Base-by-base conservation (phyloP, 2,113 vertebrate species). In the Geothlypis trichas region DNA sequence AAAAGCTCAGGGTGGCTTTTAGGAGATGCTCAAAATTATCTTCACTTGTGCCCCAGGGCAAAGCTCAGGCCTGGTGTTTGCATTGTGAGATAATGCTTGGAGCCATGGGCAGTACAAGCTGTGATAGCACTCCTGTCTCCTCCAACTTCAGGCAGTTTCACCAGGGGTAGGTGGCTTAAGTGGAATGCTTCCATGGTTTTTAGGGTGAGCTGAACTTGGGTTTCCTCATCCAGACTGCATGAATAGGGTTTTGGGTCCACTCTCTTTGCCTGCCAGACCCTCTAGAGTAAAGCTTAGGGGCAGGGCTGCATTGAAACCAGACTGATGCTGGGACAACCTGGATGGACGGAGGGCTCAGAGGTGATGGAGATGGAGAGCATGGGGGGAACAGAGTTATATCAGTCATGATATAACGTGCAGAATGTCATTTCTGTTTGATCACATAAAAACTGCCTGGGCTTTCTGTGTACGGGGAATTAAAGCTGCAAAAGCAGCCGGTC, bases 11-110 rank as follows among this genome's bases (percentile, higher is more conserved):
- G 35, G 8, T 77, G 37, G 11, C 12, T 93, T 39, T 58, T 88
- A 39, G 33, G n/a, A 93, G 65, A 67, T 41, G 15, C 18, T 83
- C 27, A 51, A 33, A 93, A 74, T 61, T 66, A 20, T 47, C 22
- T 67, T 80, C 19, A n/a, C 5, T 89, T 89, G 21, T 79, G 58
- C 46, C 17, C 9, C 24, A 26, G 79, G 14, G 27, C 44, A 58
- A 88, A 91, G 26, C 41, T 93, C 44, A 65, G 33, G 31, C 31
- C 49, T 80, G 27, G 9, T 61, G 28, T 57, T 46, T 84, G n/a
- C 4, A 1, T 8, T 54, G 26, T 77, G 83, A 88, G 35, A 35
- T 0, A 0, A 28, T 77, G 51, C 59, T 83, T 0, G 0, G 63
- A 62, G 16, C 63, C 28, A 35, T 3, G 30, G 35, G 37, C 41